Percentiles rank a stretch among this genome's conserved stretches.
phyloP scores from a whole-genome alignment of 1,140 invertebrate species.

The Drosophila pectinifera region DNA sequence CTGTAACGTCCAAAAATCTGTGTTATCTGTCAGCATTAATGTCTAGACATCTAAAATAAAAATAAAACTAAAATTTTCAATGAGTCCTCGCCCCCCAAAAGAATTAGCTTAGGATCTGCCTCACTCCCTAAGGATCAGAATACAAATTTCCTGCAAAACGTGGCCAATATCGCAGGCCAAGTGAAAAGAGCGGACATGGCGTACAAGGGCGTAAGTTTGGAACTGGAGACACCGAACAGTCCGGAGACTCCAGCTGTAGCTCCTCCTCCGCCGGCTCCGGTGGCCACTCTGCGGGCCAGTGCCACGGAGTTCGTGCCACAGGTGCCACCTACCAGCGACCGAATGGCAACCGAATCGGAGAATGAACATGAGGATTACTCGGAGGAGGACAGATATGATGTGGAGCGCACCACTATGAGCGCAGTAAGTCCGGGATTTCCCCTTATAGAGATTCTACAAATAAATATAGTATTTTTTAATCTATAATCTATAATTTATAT shows the following conservation, averaged over 20 bases:
- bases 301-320: slow-evolving; percentile 42
- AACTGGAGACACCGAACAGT: slow-evolving; percentile 4
- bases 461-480: background rate
- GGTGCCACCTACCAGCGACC: slow-evolving; percentile 14
- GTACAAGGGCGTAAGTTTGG: slow-evolving; percentile 14
- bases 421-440: background rate
- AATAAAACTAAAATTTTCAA: slow-evolving; percentile 24
- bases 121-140: slow-evolving; percentile 8
- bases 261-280: background rate
- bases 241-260: background rate
- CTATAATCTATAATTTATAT: background rate
- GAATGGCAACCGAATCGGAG: slow-evolving; percentile 8
- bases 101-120: background rate
- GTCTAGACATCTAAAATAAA: background rate
- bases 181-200: slow-evolving; percentile 5
- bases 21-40: slow-evolving; percentile 5
- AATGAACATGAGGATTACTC: slow-evolving; percentile 14
- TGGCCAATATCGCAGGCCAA: background rate
- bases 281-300: slow-evolving; percentile 27
- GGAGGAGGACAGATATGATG: slow-evolving; percentile 15
- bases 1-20: background rate
- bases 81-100: slow-evolving; percentile 10
- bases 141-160: slow-evolving; percentile 11
- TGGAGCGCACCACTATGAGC: slow-evolving; percentile 6
- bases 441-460: background rate